Percentiles rank a stretch among this genome's conserved stretches.
These are phyloP conservation scores for Meteorus cinctellus DNA, from an alignment of 2,888 invertebrate genomes.

Conservation along the genomic window DNA sequence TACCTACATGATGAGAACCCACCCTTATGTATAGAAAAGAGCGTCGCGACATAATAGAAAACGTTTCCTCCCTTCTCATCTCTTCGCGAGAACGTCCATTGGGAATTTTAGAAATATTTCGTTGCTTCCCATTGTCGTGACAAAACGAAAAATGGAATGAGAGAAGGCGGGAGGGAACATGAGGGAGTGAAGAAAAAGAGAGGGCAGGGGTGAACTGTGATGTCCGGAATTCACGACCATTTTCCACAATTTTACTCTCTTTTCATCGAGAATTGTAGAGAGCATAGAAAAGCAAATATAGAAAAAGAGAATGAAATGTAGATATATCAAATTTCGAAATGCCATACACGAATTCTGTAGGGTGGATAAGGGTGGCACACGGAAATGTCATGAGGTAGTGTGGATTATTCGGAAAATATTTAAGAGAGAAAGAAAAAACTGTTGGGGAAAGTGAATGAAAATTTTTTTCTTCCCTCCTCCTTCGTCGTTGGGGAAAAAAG, in stretches of 20 bases:
- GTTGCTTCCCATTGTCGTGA: constrained; percentile 62
- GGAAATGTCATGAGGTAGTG: background rate
- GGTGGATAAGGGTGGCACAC: background rate
- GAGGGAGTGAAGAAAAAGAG: constrained; percentile 9
- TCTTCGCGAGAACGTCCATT: constrained; percentile 56
- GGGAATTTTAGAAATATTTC: constrained; percentile 67
- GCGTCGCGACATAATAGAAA: constrained; percentile 66
- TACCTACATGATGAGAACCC: constrained; percentile 50
- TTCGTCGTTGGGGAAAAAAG: background rate
- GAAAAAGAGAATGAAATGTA: background rate
- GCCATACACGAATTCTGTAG: background rate
- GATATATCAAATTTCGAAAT: constrained; percentile 34
- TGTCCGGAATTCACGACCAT: constrained; percentile 26
- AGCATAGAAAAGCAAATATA: background rate
- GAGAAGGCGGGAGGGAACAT: constrained; percentile 54
- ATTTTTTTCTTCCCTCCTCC: background rate
- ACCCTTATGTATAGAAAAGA: constrained; percentile 55
- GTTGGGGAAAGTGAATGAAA: background rate
- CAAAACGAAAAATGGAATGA: background rate
- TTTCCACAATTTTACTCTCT: constrained; percentile 24
- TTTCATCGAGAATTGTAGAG: constrained; percentile 29
- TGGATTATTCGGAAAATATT: constrained; percentile 1
- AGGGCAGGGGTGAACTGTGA: constrained; percentile 24
- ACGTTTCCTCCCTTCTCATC: constrained; percentile 51
- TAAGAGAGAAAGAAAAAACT: background rate